A percentile compares a stretch with the other conserved stretches of the same genome.
Conservation (phyloP, 2,888 invertebrate species). For the Ypsolopha sequella region DNA sequence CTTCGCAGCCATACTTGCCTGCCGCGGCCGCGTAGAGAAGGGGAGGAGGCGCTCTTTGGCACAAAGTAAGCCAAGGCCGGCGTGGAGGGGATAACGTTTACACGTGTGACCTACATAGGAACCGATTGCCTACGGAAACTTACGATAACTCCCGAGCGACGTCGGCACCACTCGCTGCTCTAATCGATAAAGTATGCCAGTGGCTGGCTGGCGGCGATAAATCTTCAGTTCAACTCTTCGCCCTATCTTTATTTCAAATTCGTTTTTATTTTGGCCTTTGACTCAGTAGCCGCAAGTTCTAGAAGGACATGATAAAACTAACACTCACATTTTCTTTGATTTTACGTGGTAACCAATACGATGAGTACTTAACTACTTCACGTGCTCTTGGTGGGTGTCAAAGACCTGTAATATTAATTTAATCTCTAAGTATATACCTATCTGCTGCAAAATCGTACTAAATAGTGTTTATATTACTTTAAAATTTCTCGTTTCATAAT, state of each 20-base stretch:
- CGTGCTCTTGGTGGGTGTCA: slow-evolving; percentile 35
- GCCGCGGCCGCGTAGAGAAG: slow-evolving; percentile 24
- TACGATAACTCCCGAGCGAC: slow-evolving; percentile 36
- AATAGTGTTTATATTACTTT: too few species aligned
- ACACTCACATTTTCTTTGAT: too few species aligned
- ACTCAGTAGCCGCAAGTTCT: slow-evolving; percentile 13
- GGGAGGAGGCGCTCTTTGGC: slow-evolving; percentile 54
- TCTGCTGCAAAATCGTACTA: too few species aligned
- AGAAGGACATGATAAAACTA: slow-evolving; percentile 8
- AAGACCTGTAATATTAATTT: slow-evolving; percentile 26
- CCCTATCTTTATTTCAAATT: slow-evolving; percentile 18
- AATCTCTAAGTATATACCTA: too few species aligned
- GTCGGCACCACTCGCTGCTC: slow-evolving; percentile 22
- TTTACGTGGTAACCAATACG: slow-evolving; percentile 8
- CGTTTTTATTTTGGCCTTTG: slow-evolving; percentile 11
- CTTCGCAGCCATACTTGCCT: neutral
- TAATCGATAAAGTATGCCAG: slow-evolving; percentile 40
- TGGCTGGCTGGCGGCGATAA: slow-evolving; percentile 13
- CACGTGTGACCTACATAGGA: slow-evolving; percentile 68
- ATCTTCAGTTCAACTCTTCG: slow-evolving; percentile 10
- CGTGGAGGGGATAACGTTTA: slow-evolving; percentile 62
- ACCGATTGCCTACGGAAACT: slow-evolving; percentile 44
- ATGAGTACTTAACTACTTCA: slow-evolving; percentile 13
- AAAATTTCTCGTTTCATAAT: too few species aligned
- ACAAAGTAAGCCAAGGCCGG: slow-evolving; percentile 67